Percentiles rank a stretch among this genome's conserved stretches.
phyloP scores from a whole-genome alignment of 1,140 invertebrate species.

The Vanessa atalanta region DNA sequence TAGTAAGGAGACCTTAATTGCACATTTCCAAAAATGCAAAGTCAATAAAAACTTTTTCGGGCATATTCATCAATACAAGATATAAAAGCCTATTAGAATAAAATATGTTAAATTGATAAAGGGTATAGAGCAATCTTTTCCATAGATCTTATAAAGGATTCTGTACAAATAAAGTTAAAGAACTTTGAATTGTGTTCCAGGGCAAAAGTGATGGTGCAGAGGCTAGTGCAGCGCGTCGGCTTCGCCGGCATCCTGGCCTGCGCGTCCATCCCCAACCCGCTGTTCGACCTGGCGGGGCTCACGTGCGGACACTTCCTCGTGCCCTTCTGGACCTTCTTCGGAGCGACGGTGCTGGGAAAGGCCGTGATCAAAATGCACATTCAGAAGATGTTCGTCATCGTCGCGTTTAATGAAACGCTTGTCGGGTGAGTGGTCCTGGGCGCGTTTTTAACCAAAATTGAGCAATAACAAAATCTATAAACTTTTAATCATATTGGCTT shows the following conservation, averaged over 20 bases:
- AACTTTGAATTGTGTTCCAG: conserved; percentile 59
- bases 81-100: too few relatives aligned
- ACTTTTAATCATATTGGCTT: too few relatives aligned
- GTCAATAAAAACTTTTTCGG: too few relatives aligned
- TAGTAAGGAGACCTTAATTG: too few relatives aligned
- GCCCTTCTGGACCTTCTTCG: conserved; percentile 99
- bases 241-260: conserved; percentile 99
- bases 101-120: too few relatives aligned
- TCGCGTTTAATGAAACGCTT: conserved; percentile 80
- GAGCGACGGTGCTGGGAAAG: conserved; percentile 98
- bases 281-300: conserved; percentile 99
- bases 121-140: too few relatives aligned
- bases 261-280: conserved; percentile 99
- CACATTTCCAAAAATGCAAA: too few relatives aligned
- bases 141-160: too few relatives aligned
- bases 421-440: conserved; percentile 86
- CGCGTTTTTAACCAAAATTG: background rate
- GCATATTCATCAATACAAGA: too few relatives aligned
- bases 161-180: too few relatives aligned
- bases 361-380: conserved; percentile 99
- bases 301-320: conserved; percentile 99
- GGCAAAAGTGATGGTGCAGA: conserved; percentile 93
- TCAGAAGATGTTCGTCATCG: conserved; percentile 97
- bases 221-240: conserved; percentile 96
- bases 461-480: too few relatives aligned